These are phyloP conservation scores for Netelia virgata DNA, from an alignment of 2,888 invertebrate species.

Conservation along the genomic window DNA sequence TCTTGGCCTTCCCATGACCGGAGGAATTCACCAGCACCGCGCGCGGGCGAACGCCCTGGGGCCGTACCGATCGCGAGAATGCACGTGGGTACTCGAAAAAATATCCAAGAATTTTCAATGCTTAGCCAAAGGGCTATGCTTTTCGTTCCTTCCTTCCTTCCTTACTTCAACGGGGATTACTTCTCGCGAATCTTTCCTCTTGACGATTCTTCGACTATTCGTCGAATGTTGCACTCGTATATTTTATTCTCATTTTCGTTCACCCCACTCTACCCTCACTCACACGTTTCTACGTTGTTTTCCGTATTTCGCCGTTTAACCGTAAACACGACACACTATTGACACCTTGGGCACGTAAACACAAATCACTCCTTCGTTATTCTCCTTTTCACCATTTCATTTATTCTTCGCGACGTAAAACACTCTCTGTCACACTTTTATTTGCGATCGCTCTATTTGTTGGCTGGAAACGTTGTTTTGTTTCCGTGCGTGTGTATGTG, in stretches of 20 bases:
- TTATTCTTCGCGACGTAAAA: not conserved
- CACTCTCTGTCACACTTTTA: slow-evolving; percentile 3
- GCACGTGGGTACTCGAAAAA: slow-evolving; percentile 20
- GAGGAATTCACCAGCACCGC: slow-evolving; percentile 37
- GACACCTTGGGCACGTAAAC: slow-evolving; percentile 11
- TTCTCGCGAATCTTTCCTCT: too few relatives aligned
- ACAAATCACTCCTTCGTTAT: not conserved
- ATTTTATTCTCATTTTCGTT: too few relatives aligned
- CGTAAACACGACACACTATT: not conserved
- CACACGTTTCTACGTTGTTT: too few relatives aligned
- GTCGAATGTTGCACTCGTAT: too few relatives aligned
- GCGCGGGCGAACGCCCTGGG: not conserved
- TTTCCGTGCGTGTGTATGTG: too few relatives aligned
- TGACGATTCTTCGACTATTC: too few relatives aligned
- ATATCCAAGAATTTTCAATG: not conserved
- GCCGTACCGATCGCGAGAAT: slow-evolving; percentile 8
- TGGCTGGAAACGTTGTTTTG: not conserved
- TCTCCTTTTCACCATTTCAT: slow-evolving; percentile 11
- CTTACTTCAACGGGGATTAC: not conserved
- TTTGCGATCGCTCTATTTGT: not conserved
- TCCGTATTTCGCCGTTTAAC: too few relatives aligned
- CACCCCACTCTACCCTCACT: too few relatives aligned
- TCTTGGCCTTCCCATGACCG: slow-evolving; percentile 79
- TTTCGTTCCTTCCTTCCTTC: not conserved
- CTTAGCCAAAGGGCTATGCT: too few relatives aligned